Evolutionary conservation across 2,113 vertebrate genomes (phyloP).

Genomic region (Raja brachyura): DNA sequence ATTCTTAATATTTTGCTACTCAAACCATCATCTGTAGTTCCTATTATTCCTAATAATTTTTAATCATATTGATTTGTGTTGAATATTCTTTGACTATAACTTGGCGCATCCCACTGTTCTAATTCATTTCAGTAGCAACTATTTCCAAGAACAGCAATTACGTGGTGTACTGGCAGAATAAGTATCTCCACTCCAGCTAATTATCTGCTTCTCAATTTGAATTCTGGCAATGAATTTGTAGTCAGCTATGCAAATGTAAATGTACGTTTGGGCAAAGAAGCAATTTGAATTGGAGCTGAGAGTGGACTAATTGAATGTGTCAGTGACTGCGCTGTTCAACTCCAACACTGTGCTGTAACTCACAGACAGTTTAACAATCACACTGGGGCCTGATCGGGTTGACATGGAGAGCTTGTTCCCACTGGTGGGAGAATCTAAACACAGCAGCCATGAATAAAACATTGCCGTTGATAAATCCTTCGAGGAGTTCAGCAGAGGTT

Average conservation of each 20-base stretch:
- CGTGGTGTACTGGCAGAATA: constrained; percentile 58
- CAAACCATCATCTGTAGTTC: too few relatives aligned
- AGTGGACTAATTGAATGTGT: constrained; percentile 76
- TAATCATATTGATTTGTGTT: constrained; percentile 34
- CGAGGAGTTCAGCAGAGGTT: too few relatives aligned
- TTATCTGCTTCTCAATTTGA: constrained; percentile 79
- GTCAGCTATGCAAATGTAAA: constrained; percentile 73
- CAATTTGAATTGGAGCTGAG: constrained; percentile 73
- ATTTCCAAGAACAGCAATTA: constrained; percentile 68
- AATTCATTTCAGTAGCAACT: constrained; percentile 65
- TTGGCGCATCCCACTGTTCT: constrained; percentile 46
- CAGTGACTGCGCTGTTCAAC: constrained; percentile 40
- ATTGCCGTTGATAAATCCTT: not conserved
- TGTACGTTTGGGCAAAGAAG: constrained; percentile 75
- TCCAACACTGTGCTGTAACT: not conserved
- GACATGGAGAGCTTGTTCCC: not conserved
- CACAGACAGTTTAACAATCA: not conserved
- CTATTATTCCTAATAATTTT: constrained; percentile 14
- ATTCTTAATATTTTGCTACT: too few relatives aligned
- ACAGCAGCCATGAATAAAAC: not conserved
- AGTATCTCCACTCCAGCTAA: constrained; percentile 71
- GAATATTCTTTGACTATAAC: constrained; percentile 9
- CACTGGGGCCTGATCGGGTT: not conserved
- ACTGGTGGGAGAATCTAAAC: not conserved
- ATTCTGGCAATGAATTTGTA: constrained; percentile 71